phyloP scores from a whole-genome alignment of 2,888 invertebrate species.

The Scaeva pyrastri region DNA sequence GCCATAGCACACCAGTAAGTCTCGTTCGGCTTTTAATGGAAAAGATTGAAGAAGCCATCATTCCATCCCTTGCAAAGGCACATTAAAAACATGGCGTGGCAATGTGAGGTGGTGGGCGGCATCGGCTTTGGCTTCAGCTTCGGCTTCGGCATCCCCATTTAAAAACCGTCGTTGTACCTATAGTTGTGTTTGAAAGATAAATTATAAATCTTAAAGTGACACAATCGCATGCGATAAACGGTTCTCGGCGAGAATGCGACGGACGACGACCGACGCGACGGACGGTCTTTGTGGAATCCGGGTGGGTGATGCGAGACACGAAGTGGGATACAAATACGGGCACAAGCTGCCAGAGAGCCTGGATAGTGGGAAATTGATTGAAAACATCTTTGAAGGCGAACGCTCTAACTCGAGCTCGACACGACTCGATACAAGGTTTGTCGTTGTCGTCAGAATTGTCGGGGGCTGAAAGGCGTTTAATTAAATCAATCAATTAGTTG shows the following conservation, averaged over 20 bases:
- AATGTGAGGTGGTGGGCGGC: too few species aligned
- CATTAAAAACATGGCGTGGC: neutral
- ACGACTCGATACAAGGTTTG: neutral
- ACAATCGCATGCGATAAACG: conserved; percentile 60
- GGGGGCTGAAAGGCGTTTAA: conserved; percentile 70
- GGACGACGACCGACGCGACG: too few species aligned
- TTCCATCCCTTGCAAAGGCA: conserved; percentile 1
- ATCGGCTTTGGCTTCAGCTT: neutral
- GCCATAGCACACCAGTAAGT: conserved; percentile 38
- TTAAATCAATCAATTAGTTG: conserved; percentile 74
- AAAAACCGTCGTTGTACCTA: neutral
- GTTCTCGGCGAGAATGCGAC: conserved; percentile 13
- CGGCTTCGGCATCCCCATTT: neutral
- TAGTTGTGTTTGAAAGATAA: conserved; percentile 34
- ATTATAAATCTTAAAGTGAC: conserved; percentile 68
- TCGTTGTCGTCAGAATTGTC: conserved; percentile 32
- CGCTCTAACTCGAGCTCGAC: neutral
- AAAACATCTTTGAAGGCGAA: conserved; percentile 57
- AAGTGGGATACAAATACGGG: neutral
- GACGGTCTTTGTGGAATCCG: neutral
- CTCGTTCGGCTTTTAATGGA: conserved; percentile 38
- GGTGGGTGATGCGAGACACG: conserved; percentile 2
- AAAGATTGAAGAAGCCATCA: neutral
- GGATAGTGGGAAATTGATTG: conserved; percentile 63
- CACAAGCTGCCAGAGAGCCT: neutral